These are phyloP conservation scores for Helicoverpa armigera DNA, from an alignment of 1,140 invertebrate genomes.

Conservation along the genomic window DNA sequence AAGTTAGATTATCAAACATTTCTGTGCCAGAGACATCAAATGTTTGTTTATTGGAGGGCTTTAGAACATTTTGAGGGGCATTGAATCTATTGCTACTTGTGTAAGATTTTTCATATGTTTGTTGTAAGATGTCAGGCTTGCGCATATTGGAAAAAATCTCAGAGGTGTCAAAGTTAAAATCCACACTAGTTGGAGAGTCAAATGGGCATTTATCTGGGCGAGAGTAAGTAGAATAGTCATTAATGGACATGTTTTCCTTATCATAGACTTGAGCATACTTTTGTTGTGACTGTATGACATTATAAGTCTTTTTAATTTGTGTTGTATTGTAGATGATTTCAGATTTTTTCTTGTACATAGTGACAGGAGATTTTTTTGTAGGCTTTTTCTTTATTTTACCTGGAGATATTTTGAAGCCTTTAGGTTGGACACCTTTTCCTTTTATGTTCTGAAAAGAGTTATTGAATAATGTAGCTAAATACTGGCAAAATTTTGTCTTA, in stretches of 20 bases:
- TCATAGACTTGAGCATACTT: conserved; percentile 62
- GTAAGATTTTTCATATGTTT: conserved; percentile 75
- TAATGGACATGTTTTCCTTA: conserved; percentile 67
- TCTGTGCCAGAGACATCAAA: conserved; percentile 63
- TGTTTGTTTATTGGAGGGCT: conserved; percentile 75
- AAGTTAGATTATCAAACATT: conserved; percentile 79
- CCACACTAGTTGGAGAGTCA: conserved; percentile 70
- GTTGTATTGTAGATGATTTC: conserved; percentile 71
- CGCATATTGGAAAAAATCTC: conserved; percentile 76
- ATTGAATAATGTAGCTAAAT: conserved; percentile 20
- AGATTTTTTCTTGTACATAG: conserved; percentile 73
- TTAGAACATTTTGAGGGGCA: conserved; percentile 66
- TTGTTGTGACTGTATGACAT: conserved; percentile 69
- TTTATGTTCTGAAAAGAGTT: conserved; percentile 71
- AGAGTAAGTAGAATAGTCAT: conserved; percentile 63
- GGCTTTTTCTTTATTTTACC: conserved; percentile 78
- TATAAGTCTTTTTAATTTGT: conserved; percentile 68
- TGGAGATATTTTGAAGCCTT: conserved; percentile 75
- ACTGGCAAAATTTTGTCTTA: too few relatives aligned
- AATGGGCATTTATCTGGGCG: conserved; percentile 74
- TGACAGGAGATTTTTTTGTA: conserved; percentile 74
- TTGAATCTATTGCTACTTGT: conserved; percentile 54
- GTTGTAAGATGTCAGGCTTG: conserved; percentile 63
- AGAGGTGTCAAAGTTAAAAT: conserved; percentile 76
- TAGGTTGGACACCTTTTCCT: conserved; percentile 64